A percentile compares a stretch with the other conserved stretches of the same genome.
Evolutionary conservation across 2,797 vertebrate species (phyloP).

Genomic region (Stomatorhinus walkeri): DNA sequence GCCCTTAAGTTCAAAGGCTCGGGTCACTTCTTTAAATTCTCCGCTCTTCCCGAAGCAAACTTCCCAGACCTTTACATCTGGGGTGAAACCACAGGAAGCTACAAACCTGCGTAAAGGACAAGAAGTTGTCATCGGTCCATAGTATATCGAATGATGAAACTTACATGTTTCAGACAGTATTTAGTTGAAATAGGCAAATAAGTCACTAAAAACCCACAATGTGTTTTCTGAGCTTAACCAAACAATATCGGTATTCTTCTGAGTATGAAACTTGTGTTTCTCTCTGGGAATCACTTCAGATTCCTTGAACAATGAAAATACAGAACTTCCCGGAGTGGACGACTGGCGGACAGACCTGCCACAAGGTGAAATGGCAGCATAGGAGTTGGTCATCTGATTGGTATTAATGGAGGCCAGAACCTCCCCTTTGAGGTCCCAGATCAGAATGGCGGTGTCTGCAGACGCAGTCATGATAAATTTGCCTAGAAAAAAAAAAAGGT

Average conservation of each 20-base stretch:
- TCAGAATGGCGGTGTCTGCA: constrained; percentile 76
- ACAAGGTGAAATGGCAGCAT: constrained; percentile 78
- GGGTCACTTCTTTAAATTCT: constrained; percentile 78
- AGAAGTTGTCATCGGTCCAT: background rate
- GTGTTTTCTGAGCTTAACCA: background rate
- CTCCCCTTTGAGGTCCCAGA: constrained; percentile 87
- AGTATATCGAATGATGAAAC: background rate
- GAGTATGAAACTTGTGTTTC: background rate
- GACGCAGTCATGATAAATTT: constrained; percentile 96
- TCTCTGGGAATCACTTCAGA: background rate
- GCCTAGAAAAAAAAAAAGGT: constrained; percentile 52
- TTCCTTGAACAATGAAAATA: background rate
- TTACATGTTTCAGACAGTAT: background rate
- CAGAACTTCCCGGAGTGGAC: background rate
- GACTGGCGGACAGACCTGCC: constrained; percentile 64
- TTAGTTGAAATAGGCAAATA: background rate
- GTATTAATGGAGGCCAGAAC: constrained; percentile 85
- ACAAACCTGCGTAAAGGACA: constrained; percentile 71
- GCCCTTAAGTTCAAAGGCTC: constrained; percentile 91
- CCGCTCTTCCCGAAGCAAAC: constrained; percentile 82
- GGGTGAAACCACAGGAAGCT: constrained; percentile 88
- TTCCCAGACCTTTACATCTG: constrained; percentile 96
- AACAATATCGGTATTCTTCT: background rate
- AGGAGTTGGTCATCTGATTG: constrained; percentile 87
- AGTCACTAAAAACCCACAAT: background rate